Evolutionary conservation across 2,888 invertebrate species (phyloP).

Genomic region (Neuroscelio doddi): DNA sequence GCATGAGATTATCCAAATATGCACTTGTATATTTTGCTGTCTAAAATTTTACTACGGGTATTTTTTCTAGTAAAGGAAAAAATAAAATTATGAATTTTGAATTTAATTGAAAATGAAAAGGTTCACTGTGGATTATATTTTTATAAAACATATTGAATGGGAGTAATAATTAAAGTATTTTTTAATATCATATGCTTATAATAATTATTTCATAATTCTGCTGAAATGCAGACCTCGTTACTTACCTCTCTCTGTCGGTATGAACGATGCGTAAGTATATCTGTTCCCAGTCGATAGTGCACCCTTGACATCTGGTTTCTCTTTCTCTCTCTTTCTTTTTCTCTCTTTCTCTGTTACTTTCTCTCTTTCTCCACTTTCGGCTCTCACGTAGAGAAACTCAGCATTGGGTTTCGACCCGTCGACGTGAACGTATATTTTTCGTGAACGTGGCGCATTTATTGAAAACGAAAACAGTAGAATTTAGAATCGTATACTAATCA

Average conservation of each 20-base stretch:
- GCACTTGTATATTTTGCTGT: too few species aligned
- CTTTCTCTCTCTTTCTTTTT: slow-evolving; percentile 24
- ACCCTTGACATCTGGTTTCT: slow-evolving; percentile 34
- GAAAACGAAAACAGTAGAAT: slow-evolving; percentile 15
- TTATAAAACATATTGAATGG: too few species aligned
- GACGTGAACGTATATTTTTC: slow-evolving; percentile 18
- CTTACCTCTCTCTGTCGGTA: neutral
- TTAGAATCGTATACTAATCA: neutral
- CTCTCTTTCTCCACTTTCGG: slow-evolving; percentile 28
- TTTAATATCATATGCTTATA: too few species aligned
- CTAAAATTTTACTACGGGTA: too few species aligned
- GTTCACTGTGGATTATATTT: too few species aligned
- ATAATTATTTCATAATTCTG: too few species aligned
- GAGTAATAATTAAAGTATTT: too few species aligned
- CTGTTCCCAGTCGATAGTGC: slow-evolving; percentile 30
- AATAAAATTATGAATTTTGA: too few species aligned
- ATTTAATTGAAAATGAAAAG: too few species aligned
- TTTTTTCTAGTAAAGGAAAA: too few species aligned
- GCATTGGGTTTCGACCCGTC: slow-evolving; percentile 34
- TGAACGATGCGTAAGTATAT: slow-evolving; percentile 10
- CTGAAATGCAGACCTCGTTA: too few species aligned
- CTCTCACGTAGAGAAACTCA: slow-evolving; percentile 24
- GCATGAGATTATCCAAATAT: too few species aligned
- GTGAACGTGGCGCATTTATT: slow-evolving; percentile 5
- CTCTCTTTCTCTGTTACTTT: slow-evolving; percentile 38